Conservation (phyloP, 2,113 vertebrate species). For the Elanoides forficatus region DNA sequence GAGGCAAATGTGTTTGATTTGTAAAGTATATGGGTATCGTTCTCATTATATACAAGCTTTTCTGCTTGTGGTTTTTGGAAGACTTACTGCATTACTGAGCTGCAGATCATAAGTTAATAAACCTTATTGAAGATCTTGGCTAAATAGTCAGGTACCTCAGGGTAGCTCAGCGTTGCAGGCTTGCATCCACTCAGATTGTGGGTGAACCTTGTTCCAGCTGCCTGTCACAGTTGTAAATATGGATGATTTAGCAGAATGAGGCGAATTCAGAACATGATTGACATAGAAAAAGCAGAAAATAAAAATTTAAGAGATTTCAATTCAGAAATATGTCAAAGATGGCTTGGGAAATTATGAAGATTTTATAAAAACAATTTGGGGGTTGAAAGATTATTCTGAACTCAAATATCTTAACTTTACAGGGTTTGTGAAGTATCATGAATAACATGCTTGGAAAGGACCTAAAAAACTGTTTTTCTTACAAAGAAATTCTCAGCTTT, state of each 20-base stretch:
- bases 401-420: not conserved
- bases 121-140: not conserved
- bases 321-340: not conserved
- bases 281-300: not conserved
- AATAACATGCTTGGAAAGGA: not conserved
- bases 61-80: not conserved
- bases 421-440: not conserved
- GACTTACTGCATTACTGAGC: not conserved
- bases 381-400: not conserved
- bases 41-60: not conserved
- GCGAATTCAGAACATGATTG: not conserved
- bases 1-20: not conserved
- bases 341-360: not conserved
- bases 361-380: not conserved
- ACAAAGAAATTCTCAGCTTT: not conserved
- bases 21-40: not conserved
- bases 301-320: not conserved
- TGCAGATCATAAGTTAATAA: not conserved
- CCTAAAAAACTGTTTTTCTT: not conserved
- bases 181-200: not conserved
- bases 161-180: not conserved
- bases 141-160: not conserved
- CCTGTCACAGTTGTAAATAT: not conserved
- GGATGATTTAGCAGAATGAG: not conserved
- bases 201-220: not conserved